These are phyloP conservation scores for Austrofundulus limnaeus DNA, from an alignment of 2,113 vertebrate species.

Conservation along the genomic window DNA sequence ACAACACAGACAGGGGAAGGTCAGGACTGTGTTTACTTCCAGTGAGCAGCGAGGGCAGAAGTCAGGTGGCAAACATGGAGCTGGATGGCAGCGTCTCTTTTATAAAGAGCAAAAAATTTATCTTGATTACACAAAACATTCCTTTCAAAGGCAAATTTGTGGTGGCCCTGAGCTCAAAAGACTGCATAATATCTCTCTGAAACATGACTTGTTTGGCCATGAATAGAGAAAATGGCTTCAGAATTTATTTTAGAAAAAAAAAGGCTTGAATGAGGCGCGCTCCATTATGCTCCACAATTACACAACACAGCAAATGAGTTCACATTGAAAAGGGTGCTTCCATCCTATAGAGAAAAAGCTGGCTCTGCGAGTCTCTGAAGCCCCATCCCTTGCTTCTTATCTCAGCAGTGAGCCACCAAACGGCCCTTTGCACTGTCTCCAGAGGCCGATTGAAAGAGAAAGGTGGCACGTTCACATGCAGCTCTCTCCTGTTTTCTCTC, in stretches of 20 bases:
- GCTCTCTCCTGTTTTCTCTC: slow-evolving; percentile 63
- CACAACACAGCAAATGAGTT: slow-evolving; percentile 74
- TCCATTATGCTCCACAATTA: slow-evolving; percentile 74
- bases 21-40: slow-evolving; percentile 50
- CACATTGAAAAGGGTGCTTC: slow-evolving; percentile 69
- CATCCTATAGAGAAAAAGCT: slow-evolving; percentile 64
- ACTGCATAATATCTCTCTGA: slow-evolving; percentile 64
- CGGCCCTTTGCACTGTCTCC: slow-evolving; percentile 60
- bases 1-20: slow-evolving; percentile 40
- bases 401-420: slow-evolving; percentile 72
- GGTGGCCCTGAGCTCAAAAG: slow-evolving; percentile 63
- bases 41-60: slow-evolving; percentile 30
- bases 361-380: slow-evolving; percentile 55
- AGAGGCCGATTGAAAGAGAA: slow-evolving; percentile 69
- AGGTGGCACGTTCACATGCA: slow-evolving; percentile 66
- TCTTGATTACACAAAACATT: slow-evolving; percentile 68
- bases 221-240: slow-evolving; percentile 62
- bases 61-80: slow-evolving; percentile 46
- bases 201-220: slow-evolving; percentile 64
- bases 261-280: slow-evolving; percentile 64
- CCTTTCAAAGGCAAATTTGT: slow-evolving; percentile 61
- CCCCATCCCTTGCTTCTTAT: slow-evolving; percentile 57
- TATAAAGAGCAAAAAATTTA: slow-evolving; percentile 53
- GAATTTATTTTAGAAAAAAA: slow-evolving; percentile 30
- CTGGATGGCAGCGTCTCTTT: slow-evolving; percentile 37